Percentiles rank a stretch among this genome's conserved stretches.
These are phyloP conservation scores for Hirudo medicinalis DNA, from an alignment of 1,140 invertebrate genomes.

Conservation along the genomic window DNA sequence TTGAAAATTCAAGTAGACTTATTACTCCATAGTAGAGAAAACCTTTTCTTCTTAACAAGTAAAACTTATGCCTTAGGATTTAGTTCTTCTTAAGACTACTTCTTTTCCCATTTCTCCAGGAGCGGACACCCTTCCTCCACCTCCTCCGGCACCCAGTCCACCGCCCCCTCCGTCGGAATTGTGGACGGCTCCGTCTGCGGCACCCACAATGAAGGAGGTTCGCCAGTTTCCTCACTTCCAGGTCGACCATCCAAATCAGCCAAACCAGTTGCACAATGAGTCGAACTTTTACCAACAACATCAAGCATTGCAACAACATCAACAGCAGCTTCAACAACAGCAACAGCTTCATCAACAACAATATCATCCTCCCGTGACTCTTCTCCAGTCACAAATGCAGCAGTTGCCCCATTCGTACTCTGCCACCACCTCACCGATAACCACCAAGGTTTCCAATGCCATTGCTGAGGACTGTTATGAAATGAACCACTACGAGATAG, in stretches of 20 bases:
- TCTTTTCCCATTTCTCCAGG: no score
- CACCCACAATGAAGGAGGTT: neutral
- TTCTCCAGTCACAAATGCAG: neutral
- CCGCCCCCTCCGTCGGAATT: neutral
- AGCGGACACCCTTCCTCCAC: neutral
- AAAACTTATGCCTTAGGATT: no score
- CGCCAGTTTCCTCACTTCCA: neutral
- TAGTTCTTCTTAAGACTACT: no score
- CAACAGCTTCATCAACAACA: slow-evolving; percentile 18
- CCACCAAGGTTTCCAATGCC: no score
- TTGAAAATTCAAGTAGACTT: no score
- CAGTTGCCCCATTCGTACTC: neutral
- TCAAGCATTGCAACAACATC: neutral
- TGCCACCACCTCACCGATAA: no score
- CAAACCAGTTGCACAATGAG: no score
- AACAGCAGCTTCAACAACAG: neutral
- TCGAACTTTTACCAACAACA: neutral
- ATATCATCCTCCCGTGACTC: slow-evolving; percentile 1
- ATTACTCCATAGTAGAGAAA: no score
- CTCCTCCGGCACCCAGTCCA: neutral
- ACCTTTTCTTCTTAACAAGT: no score
- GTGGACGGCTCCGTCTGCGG: neutral
- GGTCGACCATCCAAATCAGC: neutral
- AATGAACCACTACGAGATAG: slow-evolving; percentile 3
- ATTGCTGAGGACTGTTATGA: neutral